These are phyloP conservation scores for Otus sunia DNA, from an alignment of 2,113 vertebrate genomes.

Conservation along the genomic window DNA sequence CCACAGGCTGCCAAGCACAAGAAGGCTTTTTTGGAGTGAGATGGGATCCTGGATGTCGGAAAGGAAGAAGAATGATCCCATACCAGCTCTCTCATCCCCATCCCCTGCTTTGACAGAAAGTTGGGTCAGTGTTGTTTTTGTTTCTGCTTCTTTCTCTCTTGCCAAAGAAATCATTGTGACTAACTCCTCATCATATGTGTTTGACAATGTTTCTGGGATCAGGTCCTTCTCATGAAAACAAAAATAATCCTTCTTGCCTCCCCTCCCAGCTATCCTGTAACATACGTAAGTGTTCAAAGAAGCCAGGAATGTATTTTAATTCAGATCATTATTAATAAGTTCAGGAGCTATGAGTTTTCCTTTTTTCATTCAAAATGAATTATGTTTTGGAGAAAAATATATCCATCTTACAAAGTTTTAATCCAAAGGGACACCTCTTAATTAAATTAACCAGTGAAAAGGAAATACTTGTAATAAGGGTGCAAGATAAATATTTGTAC, in stretches of 20 bases:
- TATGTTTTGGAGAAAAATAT: conserved; percentile 7
- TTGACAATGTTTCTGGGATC: conserved; percentile 49
- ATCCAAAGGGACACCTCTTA: conserved; percentile 43
- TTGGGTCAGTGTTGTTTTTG: conserved; percentile 43
- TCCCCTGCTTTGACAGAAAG: not conserved
- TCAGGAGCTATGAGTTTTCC: conserved; percentile 49
- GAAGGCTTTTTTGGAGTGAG: not conserved
- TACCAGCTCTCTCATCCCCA: not conserved
- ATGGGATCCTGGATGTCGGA: not conserved
- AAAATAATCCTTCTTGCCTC: conserved; percentile 54
- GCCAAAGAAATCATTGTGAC: conserved; percentile 64
- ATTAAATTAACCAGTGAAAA: conserved; percentile 58
- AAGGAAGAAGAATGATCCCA: not conserved
- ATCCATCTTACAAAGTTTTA: conserved; percentile 37
- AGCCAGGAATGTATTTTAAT: conserved; percentile 51
- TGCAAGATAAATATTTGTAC: conserved; percentile 69
- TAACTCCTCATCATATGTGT: conserved; percentile 46
- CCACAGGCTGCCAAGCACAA: not conserved
- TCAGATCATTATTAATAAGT: conserved; percentile 43
- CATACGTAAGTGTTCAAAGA: conserved; percentile 26
- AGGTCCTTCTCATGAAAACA: conserved; percentile 52
- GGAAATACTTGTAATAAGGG: conserved; percentile 73
- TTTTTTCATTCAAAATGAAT: conserved; percentile 50
- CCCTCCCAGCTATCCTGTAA: conserved; percentile 27
- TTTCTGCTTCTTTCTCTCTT: conserved; percentile 40